Percentiles rank a stretch among this genome's conserved stretches.
These are phyloP conservation scores for Gallinago nigripennis DNA, from an alignment of 2,797 vertebrate genomes.

Conservation along the genomic window DNA sequence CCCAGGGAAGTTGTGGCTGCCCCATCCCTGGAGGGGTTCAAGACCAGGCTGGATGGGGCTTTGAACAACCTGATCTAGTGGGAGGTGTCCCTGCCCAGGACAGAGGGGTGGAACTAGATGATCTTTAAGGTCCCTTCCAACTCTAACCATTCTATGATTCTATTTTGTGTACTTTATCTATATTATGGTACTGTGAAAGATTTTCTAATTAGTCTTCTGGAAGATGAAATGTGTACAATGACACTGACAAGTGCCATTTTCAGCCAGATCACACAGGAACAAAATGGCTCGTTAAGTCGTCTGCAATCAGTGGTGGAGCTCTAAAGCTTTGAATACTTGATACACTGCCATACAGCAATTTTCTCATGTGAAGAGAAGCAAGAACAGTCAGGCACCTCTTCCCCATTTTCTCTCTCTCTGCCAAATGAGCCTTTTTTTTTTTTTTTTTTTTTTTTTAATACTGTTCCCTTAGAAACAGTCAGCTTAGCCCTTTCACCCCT, in stretches of 20 bases:
- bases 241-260: neutral
- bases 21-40: no score
- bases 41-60: no score
- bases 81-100: no score
- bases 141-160: no score
- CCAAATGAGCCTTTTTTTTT: neutral
- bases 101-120: no score
- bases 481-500: neutral
- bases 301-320: neutral
- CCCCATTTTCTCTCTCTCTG: neutral
- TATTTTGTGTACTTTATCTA: neutral
- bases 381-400: slow-evolving; percentile 38
- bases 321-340: slow-evolving; percentile 38
- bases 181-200: neutral
- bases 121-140: no score
- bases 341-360: slow-evolving; percentile 4
- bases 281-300: slow-evolving; percentile 23
- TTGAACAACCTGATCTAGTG: no score
- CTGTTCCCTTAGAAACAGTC: no score
- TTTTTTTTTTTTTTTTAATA: neutral
- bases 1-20: no score
- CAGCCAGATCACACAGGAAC: neutral
- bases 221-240: neutral
- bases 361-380: slow-evolving; percentile 24
- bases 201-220: slow-evolving; percentile 10